Evolutionary conservation across 2,888 invertebrate genomes (phyloP), one percentile per base, ranked within the genome.

Genomic region (Mimas tiliae): DNA sequence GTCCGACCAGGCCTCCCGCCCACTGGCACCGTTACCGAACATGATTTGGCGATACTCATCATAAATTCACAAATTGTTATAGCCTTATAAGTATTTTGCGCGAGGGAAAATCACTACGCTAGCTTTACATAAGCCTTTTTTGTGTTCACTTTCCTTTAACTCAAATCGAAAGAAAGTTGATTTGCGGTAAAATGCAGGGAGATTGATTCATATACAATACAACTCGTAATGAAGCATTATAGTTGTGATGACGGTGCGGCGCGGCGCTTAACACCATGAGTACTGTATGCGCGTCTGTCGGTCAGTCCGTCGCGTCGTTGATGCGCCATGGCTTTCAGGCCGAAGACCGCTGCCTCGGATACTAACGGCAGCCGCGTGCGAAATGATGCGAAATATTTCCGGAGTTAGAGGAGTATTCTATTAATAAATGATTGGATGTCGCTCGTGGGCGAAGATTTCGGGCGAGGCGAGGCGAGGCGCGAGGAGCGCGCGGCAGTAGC

Each of bases 361-460:
- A 90, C 85, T 83, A 83, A 79, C 82, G 72, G 80, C 80, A 74
- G 80, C 83, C 77, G 87, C 86, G 83, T 89, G 92, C 93, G 89
- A 93, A 93, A 90, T 91, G 90, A 91, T 90, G 93, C 93, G 90
- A 93, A 93, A 93, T 93, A 93, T 93, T 93, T 93, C 93, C 93
- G 93, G 93, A 92, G 93, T 93, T 89, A 87, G 88, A 88, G 89
- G 88, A 92, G 91, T 90, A 90, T 88, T 92, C 93, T 93, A 93
- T 92, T 89, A 92, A 93, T 93, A 93, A 87, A 87, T 87, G 89
- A 90, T 91, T 89, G 83, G 87, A 87, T 87, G 87, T 86, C 83
- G 91, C 82, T 86, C 88, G 93, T 93, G 93, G 93, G 93, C 92
- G 92, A 91, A 84, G 84, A 86, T 89, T 91, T 89, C 87, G 91